phyloP scores from a whole-genome alignment of 2,888 invertebrate species.

The Machimus rusticus region DNA sequence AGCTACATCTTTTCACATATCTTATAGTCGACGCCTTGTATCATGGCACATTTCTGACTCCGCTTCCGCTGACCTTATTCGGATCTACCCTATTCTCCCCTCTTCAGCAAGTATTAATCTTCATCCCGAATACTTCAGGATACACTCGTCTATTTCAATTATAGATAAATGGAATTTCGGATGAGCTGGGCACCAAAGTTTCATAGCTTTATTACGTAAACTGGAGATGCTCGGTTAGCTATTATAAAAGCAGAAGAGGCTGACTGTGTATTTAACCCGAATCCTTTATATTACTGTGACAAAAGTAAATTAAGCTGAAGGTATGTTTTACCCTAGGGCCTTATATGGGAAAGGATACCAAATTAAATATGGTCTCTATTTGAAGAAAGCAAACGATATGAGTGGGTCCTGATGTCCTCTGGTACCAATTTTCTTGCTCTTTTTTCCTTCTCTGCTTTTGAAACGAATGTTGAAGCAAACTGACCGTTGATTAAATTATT shows the following conservation, averaged over 20 bases:
- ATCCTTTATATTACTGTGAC: background rate
- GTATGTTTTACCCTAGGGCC: background rate
- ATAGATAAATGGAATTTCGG: constrained; percentile 4
- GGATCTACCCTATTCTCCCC: background rate
- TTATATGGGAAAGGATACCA: background rate
- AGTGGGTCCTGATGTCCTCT: background rate
- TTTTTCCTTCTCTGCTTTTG: background rate
- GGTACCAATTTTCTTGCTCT: background rate
- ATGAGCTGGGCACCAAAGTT: background rate
- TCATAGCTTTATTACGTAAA: background rate
- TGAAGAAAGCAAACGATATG: background rate
- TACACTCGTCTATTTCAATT: background rate
- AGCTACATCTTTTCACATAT: background rate
- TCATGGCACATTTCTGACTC: background rate
- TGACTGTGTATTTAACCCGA: background rate
- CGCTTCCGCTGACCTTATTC: background rate
- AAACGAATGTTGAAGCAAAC: background rate
- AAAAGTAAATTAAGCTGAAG: background rate
- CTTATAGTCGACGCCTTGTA: background rate
- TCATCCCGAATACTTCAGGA: background rate
- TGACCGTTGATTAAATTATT: background rate
- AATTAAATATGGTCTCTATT: background rate
- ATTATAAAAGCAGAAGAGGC: background rate
- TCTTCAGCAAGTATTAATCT: background rate
- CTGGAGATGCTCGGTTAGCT: background rate